Base-by-base conservation (phyloP, 1,140 invertebrate species). In the Papilio dardanus region DNA sequence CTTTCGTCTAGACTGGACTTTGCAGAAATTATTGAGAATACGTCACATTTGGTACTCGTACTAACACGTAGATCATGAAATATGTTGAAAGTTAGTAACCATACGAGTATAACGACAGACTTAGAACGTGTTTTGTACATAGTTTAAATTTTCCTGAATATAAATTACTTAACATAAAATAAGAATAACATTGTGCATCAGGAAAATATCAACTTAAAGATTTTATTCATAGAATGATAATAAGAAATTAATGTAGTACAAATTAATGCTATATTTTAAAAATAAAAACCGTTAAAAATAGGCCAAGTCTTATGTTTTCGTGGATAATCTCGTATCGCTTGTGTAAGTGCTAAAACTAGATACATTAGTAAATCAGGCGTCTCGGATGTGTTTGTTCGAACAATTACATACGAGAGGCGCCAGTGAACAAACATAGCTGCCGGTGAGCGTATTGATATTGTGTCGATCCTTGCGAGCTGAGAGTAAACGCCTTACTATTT, bases 301-400 rank as follows among this genome's bases (percentile, higher is more conserved):
- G 35, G 24, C 35, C 16, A 6, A 37, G 75, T 37, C 69, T 66
- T 77, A 81, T 76, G 73, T 82, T 81, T 83, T 82, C 74, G 54
- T 81, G 73, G 77, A 84, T 86, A 76, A 85, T 81, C 79, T 79
- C 58, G 35, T 75, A 66, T 68, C 74, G 71, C 69, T 83, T 85
- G 80, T 85, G 82, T 86, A 91, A 88, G 86, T 89, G 88, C 87
- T 91, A 90, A 92, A 90, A 88, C 88, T 88, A 84, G 86, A 86
- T 88, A 91, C 88, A 91, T 92, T 89, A 92, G 86, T 87, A 89
- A 86, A 91, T 90, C 90, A 88, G 86, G 83, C 86, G 84, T 87
- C 85, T 80, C 83, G 82, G 76, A 77, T 84, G 76, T 91, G 85
- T 91, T 90, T 92, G 88, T 89, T 79, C 85, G 86, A 86, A 88